phyloP scores from a whole-genome alignment of 2,797 vertebrate species.

The Sebastes matsubarae region DNA sequence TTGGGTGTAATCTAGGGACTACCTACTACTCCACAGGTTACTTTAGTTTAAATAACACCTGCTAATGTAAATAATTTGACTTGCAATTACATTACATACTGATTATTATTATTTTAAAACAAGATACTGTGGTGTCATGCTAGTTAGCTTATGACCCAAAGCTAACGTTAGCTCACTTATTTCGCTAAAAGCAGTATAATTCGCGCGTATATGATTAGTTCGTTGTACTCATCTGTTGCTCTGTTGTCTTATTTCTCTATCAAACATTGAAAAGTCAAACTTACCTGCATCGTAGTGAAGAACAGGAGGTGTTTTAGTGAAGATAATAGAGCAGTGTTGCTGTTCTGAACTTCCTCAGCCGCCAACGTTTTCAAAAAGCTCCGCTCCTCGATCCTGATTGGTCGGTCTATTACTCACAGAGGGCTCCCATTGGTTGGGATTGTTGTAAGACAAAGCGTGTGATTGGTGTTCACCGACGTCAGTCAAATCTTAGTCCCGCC shows the following conservation, averaged over 20 bases:
- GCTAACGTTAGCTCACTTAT: slow-evolving; percentile 10
- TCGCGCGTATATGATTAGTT: rapidly evolving
- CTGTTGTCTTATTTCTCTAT: not conserved
- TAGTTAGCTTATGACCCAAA: not conserved
- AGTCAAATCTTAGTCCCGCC: not conserved
- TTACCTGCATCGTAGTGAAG: slow-evolving; percentile 73
- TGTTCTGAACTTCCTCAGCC: slow-evolving; percentile 25
- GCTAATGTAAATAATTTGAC: too few species aligned
- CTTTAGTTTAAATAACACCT: not conserved
- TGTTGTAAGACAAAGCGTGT: not conserved
- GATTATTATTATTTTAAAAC: not conserved
- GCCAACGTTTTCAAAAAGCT: slow-evolving; percentile 79
- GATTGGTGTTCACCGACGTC: slow-evolving; percentile 20
- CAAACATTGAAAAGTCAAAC: not conserved
- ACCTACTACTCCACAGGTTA: rapidly evolving
- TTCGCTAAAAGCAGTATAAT: not conserved
- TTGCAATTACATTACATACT: rapidly evolving
- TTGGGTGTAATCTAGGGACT: too few species aligned
- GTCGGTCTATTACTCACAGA: not conserved
- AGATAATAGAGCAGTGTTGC: not conserved
- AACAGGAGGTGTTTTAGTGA: not conserved
- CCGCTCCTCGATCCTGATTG: slow-evolving; percentile 46
- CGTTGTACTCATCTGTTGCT: rapidly evolving
- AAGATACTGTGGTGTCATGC: not conserved
- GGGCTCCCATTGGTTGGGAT: slow-evolving; percentile 42